A percentile compares a stretch with the other conserved stretches of the same genome.
Conservation (phyloP, 2,888 invertebrate species). For the Phania funesta region DNA sequence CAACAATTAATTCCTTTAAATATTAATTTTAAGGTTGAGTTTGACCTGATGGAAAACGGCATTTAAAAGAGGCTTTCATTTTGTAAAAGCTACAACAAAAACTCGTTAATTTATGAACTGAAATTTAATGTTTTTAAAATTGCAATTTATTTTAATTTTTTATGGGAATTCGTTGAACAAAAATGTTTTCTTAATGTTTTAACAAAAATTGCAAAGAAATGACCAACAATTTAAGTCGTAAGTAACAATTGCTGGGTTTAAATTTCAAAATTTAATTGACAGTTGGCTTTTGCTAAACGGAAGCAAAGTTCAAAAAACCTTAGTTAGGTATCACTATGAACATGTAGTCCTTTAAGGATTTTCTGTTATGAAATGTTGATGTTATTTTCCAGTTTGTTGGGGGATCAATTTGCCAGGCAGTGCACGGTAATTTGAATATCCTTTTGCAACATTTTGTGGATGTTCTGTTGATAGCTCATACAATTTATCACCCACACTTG, state of each 20-base stretch:
- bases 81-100: neutral
- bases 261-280: constrained; percentile 3
- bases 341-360: too few relatives aligned
- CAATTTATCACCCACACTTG: too few relatives aligned
- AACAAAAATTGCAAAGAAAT: constrained; percentile 12
- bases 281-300: constrained; percentile 3
- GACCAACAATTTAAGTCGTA: constrained; percentile 18
- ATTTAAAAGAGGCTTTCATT: constrained; percentile 38
- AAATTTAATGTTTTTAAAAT: constrained; percentile 61
- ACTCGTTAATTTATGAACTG: constrained; percentile 60
- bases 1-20: constrained; percentile 11
- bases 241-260: neutral
- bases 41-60: neutral
- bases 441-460: too few relatives aligned
- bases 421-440: too few relatives aligned
- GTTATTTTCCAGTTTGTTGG: too few relatives aligned
- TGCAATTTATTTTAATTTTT: constrained; percentile 42
- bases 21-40: neutral
- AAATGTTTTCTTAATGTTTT: constrained; percentile 37
- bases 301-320: neutral
- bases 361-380: too few relatives aligned
- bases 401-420: too few relatives aligned
- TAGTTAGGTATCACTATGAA: too few relatives aligned
- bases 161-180: constrained; percentile 51
- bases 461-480: too few relatives aligned